Evolutionary conservation across 2,888 invertebrate genomes (phyloP), one percentile per base, ranked within the genome.

Genomic region (Acanthosepion lycidas): DNA sequence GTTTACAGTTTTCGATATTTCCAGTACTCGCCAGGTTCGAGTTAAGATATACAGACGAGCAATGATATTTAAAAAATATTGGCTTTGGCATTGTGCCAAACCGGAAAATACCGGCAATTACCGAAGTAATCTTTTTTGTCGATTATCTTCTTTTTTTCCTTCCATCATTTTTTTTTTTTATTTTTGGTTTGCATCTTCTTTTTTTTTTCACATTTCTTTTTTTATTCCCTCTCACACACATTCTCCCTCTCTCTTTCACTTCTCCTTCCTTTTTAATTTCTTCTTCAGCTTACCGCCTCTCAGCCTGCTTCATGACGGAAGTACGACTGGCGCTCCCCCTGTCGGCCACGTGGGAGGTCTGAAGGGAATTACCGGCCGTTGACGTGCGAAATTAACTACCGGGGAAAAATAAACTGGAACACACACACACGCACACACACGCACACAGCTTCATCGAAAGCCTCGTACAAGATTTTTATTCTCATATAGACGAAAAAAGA

Each of bases 301-400:
- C n/a, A 78, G 78, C n/a, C n/a, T 15, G n/a, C 78, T 78, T 78
- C 78, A 78, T 78, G 92, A 51, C 92, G 92, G 92, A 92, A 49
- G 49, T 49, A 28, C 48, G 92, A 51, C 92, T 92, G 92, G 26
- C 92, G 92, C 92, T 51, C 92, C 49, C 48, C 48, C 92, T 49
- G 28, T 92, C 48, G 26, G 92, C 92, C 48, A 92, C 48, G 49
- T 92, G 92, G 92, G 92, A 92, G 92, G 92, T 92, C 92, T 51
- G 48, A 51, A 51, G 92, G 48, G 92, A 92, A 92, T 92, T 92
- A 92, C 51, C 28, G 51, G 49, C 92, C 51, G 92, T 51, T 92
- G 92, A 92, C 92, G 51, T 51, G 92, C 49, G 48, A 92, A 92
- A 92, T 92, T 92, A 92, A 51, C 49, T 51, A 51, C 92, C 28